Percentiles rank a stretch among this genome's conserved stretches.
These are phyloP conservation scores for Dascyllus trimaculatus DNA, from an alignment of 2,113 vertebrate species.

Conservation along the genomic window DNA sequence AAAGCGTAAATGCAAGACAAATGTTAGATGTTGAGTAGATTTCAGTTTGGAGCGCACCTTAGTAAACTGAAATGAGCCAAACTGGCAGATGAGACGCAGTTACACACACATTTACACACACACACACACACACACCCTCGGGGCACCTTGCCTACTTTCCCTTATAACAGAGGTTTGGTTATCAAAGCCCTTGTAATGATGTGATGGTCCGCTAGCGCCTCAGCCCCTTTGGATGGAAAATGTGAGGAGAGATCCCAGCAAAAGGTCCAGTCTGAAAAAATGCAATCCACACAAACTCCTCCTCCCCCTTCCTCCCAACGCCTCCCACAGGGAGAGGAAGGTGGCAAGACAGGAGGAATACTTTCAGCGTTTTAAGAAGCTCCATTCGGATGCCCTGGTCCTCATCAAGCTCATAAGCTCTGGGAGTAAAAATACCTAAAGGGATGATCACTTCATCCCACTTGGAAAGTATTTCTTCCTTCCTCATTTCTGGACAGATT, in stretches of 20 bases:
- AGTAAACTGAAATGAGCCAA: slow-evolving; percentile 20
- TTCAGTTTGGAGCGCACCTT: slow-evolving; percentile 41
- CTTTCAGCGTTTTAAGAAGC: slow-evolving; percentile 56
- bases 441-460: slow-evolving; percentile 57
- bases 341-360: slow-evolving; percentile 51
- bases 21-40: slow-evolving; percentile 26
- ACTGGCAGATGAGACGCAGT: slow-evolving; percentile 42
- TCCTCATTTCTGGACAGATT: slow-evolving; percentile 26
- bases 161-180: slow-evolving; percentile 68
- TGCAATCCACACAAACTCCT: slow-evolving; percentile 55
- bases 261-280: slow-evolving; percentile 75
- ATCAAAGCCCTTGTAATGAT: slow-evolving; percentile 76
- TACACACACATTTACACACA: slow-evolving; percentile 11
- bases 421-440: slow-evolving; percentile 38
- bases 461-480: slow-evolving; percentile 61
- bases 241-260: slow-evolving; percentile 63
- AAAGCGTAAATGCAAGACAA: slow-evolving; percentile 19
- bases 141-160: slow-evolving; percentile 72
- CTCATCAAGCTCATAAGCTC: slow-evolving; percentile 57
- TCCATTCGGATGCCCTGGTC: slow-evolving; percentile 37
- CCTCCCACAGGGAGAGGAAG: slow-evolving; percentile 29
- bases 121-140: slow-evolving; percentile 6
- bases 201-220: slow-evolving; percentile 85
- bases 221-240: slow-evolving; percentile 75
- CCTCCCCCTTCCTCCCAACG: slow-evolving; percentile 3